Percentiles rank a stretch among this genome's conserved stretches.
Conservation (phyloP, 1,140 invertebrate species). For the Penaeus indicus region DNA sequence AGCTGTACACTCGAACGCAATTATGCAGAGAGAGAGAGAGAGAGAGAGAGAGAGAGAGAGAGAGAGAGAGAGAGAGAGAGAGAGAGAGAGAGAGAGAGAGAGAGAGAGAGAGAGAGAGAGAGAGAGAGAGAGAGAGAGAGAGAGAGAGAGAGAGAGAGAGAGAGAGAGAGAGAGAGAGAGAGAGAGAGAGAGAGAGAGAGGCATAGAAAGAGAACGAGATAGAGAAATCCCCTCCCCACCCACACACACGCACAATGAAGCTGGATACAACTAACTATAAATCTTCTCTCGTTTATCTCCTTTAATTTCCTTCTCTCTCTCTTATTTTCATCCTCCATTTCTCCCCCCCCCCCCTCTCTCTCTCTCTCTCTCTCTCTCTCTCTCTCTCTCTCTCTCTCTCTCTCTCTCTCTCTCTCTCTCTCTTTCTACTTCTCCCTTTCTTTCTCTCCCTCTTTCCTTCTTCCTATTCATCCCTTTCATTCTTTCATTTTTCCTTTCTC, state of each 20-base stretch:
- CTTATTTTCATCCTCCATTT: neutral
- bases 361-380: conserved; percentile 22
- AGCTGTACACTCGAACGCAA: neutral
- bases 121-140: neutral
- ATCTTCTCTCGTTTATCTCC: neutral
- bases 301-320: neutral
- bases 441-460: conserved; percentile 18
- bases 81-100: conserved; percentile 19
- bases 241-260: conserved; percentile 26
- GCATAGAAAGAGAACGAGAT: too few relatives aligned
- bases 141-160: conserved; percentile 3
- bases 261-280: neutral
- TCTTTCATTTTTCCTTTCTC: neutral
- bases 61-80: conserved; percentile 24
- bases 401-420: conserved; percentile 30
- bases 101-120: conserved; percentile 36
- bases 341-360: neutral
- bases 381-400: conserved; percentile 18
- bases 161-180: neutral
- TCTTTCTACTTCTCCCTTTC: conserved; percentile 17
- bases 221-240: conserved; percentile 1
- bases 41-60: conserved; percentile 7
- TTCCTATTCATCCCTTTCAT: conserved; percentile 2
- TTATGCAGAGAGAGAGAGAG: neutral
- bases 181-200: neutral